Base-by-base conservation (phyloP, 2,113 vertebrate genomes). In the Podarcis muralis region DNA sequence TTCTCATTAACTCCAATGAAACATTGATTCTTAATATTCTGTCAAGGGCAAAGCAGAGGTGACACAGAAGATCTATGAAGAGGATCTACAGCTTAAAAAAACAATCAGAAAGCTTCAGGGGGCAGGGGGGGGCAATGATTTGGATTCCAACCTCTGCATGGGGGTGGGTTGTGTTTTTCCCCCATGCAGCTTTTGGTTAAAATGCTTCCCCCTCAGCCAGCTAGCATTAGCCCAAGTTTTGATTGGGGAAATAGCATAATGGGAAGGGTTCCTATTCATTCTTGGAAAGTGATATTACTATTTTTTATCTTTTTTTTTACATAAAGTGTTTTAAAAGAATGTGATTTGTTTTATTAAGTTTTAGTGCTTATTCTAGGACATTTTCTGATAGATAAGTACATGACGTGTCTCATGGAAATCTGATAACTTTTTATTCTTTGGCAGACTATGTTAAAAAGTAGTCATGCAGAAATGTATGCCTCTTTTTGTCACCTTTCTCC, bases 1-100 rank as follows among this genome's bases (percentile, higher is more conserved):
- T 35, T 15, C 78, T 85, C 13, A 65, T 92, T 74, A 18, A 18
- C 87, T 83, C 66, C 80, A 72, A 66, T 92, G 90, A 93, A 89
- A 57, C 62, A 82, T 15, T 16, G 18, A 37, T 71, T 91, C 86
- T 40, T 23, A 43, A 27, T 40, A 57, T 90, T 93, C 91, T 92
- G 9, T n/a, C 15, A 53, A 27, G 27, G 43, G 5, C 12, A 40
- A 43, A 77, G 8, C 35, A 77, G 37, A 23, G 43, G 22, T 23
- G 22, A 35, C 4, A 35, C 32, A 74, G 18, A 16, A 35, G 13
- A 6, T 35, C 32, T 32, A 74, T 74, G 72, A 62, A 62, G 5
- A 62, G 59, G 5, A 15, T 62, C 59, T 20, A 15, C 59, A 62
- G 4, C 59, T 62, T 62, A 62, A 62, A 62, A 59, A 62, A 16